Evolutionary conservation across 2,113 vertebrate species (phyloP), one percentile per base, ranked within the genome.

Genomic region (Phrynocephalus versicolor): DNA sequence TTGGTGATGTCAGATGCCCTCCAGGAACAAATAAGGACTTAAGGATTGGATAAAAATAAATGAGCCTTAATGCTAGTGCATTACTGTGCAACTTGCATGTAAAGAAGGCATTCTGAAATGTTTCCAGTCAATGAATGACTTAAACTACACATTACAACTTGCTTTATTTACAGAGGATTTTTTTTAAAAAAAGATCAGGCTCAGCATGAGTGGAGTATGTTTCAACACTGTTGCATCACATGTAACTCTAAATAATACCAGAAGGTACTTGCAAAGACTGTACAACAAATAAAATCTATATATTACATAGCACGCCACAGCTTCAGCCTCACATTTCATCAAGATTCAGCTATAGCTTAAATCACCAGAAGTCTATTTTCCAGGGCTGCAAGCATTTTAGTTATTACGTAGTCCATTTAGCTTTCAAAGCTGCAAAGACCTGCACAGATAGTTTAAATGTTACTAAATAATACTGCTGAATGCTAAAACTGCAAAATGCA

Each of bases 101-200:
- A 92, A 79, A 0, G 19, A 89, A n/a, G n/a, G n/a, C n/a, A n/a
- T n/a, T n/a, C n/a, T n/a, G n/a, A n/a, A 93, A 64, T 85, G 55
- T 85, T 89, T 91, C 75, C 87, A 41, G 6, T 30, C 76, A 94
- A 93, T 89, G 87, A 88, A 87, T 67, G 90, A 86, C 70, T 94
- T 75, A 85, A 92, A 91, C 70, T 71, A 88, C 88, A 90, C 85
- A 95, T 88, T 90, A 89, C 81, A 94, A 79, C 27, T 84, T 73
- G 78, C 87, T 95, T 95, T 94, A 96, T 95, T 96, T 94, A 95
- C 86, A 96, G 85, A 70, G 79, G 90, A 94, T 93, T 93, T 93
- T 58, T 16, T 15, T 60, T n/a, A 67, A 94, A 94, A 92, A 92
- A 96, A 95, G 90, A 94, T 88, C 89, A 88, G 91, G 91, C 88